Base-by-base conservation (phyloP, 2,113 vertebrate genomes). In the Gobius niger region DNA sequence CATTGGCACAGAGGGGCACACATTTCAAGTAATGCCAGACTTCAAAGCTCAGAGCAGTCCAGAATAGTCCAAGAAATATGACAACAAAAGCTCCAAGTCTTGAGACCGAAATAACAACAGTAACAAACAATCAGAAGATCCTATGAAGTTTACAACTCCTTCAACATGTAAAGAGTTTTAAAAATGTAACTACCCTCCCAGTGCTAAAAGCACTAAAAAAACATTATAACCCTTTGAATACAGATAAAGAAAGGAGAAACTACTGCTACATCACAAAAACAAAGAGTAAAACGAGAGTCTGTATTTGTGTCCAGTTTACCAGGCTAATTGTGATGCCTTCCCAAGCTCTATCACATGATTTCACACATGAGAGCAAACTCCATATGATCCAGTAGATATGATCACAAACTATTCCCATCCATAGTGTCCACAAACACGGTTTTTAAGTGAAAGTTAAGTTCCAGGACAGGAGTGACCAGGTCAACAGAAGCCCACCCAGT, bases 401-500 rank as follows among this genome's bases (percentile, higher is more conserved):
- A 63, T 71, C 69, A 73, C 51, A 81, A 63, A 70, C 16, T 11
- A 72, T 75, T 67, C 62, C 76, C 64, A 34, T 73, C 64, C 69
- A 65, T 47, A n/a, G 24, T 47, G 50, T 65, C 67, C 15, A 61
- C 53, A 47, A 68, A 77, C 46, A 61, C 15, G 77, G 60, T 60
- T 53, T 13, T 71, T 74, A 70, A 18, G 16, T 64, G 51, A 78
- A 85, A 76, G 80, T 82, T 67, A 87, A 68, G 77, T 78, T 84
- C 78, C 78, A 76, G 50, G 71, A 44, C 65, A 63, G 77, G 44
- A 2, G 63, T 52, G 72, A 75, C 73, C 76, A 70, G 67, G 47
- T 60, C 72, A 78, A 76, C 69, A 72, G 74, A 52, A 67, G 67
- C 18, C 57, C 61, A 79, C 24, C 44, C 41, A 0, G 19, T 73